Evolutionary conservation across 2,888 invertebrate species (phyloP).

Genomic region (Prionchulus punctatus): DNA sequence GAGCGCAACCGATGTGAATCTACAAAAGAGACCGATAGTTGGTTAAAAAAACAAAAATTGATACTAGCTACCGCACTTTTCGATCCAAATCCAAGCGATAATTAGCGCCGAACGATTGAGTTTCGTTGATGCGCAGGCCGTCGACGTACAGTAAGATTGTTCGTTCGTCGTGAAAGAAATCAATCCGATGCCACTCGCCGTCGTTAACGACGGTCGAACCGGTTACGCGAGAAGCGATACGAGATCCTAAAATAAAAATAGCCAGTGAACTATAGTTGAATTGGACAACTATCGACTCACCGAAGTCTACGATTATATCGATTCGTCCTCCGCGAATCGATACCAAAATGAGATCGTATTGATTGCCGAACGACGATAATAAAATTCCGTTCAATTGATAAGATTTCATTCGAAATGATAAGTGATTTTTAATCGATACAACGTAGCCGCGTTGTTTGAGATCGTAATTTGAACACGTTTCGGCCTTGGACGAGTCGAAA

Average conservation of each 20-base stretch:
- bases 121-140: background rate
- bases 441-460: background rate
- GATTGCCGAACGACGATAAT: background rate
- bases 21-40: background rate
- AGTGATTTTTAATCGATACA: background rate
- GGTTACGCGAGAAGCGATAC: background rate
- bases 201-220: background rate
- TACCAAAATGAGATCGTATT: background rate
- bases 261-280: background rate
- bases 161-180: background rate
- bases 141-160: background rate
- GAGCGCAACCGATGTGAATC: background rate
- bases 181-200: background rate
- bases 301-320: background rate
- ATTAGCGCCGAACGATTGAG: background rate
- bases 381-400: background rate
- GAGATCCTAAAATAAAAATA: background rate
- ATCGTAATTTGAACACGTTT: background rate
- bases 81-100: background rate
- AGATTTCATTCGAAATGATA: background rate
- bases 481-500: no score
- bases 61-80: background rate
- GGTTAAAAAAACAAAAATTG: background rate
- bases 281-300: background rate
- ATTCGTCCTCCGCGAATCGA: background rate